Conservation (phyloP, 92 coral and sea anemone genomes). For the Porites rus region DNA sequence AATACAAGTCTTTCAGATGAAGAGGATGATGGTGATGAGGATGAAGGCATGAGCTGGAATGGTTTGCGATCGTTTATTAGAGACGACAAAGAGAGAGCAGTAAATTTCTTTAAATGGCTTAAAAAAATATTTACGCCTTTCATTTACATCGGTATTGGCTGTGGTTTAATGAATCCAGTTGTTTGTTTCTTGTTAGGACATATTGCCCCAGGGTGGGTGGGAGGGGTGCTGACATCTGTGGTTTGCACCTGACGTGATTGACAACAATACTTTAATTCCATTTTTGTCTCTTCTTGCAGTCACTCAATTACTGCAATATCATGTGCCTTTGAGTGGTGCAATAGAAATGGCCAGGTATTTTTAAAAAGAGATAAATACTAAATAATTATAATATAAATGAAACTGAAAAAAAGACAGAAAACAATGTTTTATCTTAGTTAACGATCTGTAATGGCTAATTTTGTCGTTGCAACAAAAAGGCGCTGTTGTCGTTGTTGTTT, state of each 20-base stretch:
- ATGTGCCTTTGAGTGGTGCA: too few relatives aligned
- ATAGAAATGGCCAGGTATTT: too few relatives aligned
- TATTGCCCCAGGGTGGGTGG: conserved; percentile 78
- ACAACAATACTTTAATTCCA: too few relatives aligned
- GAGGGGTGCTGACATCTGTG: conserved; percentile 58
- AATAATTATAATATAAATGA: too few relatives aligned
- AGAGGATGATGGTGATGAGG: conserved; percentile 16
- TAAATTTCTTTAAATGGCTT: conserved; percentile 49
- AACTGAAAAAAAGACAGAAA: too few relatives aligned
- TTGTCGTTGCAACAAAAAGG: too few relatives aligned
- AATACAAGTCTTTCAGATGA: neutral
- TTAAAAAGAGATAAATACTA: too few relatives aligned
- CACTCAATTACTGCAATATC: too few relatives aligned
- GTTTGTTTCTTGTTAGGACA: conserved; percentile 53
- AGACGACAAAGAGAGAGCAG: conserved; percentile 17
- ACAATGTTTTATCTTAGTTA: too few relatives aligned
- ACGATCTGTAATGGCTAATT: too few relatives aligned
- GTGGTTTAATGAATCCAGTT: conserved; percentile 62
- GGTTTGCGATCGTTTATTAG: neutral
- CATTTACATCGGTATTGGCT: conserved; percentile 47
- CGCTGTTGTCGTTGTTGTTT: too few relatives aligned
- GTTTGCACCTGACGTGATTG: conserved; percentile 1
- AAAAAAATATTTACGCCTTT: conserved; percentile 51
- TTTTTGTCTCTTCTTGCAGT: too few relatives aligned
- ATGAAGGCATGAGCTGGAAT: conserved; percentile 14